A percentile compares a stretch with the other conserved stretches of the same genome.
phyloP scores from a whole-genome alignment of 2,113 vertebrate species.

The Scortum barcoo region DNA sequence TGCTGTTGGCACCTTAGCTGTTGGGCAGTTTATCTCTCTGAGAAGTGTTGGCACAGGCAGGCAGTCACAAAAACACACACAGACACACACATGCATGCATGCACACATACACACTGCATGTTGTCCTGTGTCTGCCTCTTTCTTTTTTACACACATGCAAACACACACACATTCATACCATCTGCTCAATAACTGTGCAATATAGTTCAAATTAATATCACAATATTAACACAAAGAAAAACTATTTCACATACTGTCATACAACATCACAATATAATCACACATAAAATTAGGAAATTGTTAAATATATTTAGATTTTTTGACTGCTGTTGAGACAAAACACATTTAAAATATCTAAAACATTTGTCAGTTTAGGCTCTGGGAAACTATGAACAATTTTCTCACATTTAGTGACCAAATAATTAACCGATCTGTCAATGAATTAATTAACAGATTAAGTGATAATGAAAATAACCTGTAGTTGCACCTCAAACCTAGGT shows the following conservation, averaged over 20 bases:
- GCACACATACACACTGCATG: constrained; percentile 11
- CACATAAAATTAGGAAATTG: too few relatives aligned
- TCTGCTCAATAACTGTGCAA: not conserved
- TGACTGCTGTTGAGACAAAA: not conserved
- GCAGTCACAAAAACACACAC: not conserved
- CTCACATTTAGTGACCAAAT: not conserved
- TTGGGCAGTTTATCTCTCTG: constrained; percentile 29
- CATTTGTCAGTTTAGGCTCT: not conserved
- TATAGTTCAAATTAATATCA: not conserved
- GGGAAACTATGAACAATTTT: not conserved
- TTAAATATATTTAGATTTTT: not conserved
- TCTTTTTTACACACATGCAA: not conserved
- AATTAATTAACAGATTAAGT: not conserved
- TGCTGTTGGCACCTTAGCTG: constrained; percentile 33
- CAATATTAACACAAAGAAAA: not conserved
- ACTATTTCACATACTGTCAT: not conserved
- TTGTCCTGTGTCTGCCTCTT: not conserved
- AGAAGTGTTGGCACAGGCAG: constrained; percentile 34
- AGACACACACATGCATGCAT: constrained; percentile 22
- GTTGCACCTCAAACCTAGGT: not conserved
- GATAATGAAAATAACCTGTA: not conserved
- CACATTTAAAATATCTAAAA: not conserved
- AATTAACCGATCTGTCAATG: not conserved
- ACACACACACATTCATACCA: not conserved
- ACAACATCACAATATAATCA: not conserved